Conservation (phyloP, 1,140 invertebrate genomes). For the Melitaea cinxia region DNA sequence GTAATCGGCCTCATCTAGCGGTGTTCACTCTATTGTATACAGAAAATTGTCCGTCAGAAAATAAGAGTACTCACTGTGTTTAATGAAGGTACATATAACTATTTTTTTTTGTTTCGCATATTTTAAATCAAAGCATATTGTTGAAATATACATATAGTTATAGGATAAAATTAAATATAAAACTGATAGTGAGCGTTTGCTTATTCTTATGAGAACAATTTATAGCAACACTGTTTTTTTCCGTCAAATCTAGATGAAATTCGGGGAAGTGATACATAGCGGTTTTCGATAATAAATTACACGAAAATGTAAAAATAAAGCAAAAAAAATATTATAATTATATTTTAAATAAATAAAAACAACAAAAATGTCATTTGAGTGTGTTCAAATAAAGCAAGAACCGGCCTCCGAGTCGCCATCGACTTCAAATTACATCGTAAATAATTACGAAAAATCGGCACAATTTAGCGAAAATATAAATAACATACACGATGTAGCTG, state of each 20-base stretch:
- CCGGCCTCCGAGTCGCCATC: background rate
- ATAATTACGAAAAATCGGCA: conserved; percentile 12
- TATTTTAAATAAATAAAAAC: background rate
- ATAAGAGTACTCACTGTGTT: too few species aligned
- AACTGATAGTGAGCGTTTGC: too few species aligned
- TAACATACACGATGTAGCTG: background rate
- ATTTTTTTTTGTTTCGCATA: too few species aligned
- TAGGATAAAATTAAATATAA: too few species aligned
- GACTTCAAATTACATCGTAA: conserved; percentile 16
- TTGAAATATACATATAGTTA: too few species aligned
- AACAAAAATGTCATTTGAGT: conserved; percentile 4
- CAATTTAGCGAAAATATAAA: conserved; percentile 14
- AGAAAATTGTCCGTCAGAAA: too few species aligned
- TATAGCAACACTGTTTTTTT: background rate
- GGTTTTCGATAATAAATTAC: conserved; percentile 20
- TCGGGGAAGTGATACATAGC: conserved; percentile 13
- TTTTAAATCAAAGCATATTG: too few species aligned
- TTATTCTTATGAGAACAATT: too few species aligned
- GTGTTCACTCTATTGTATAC: too few species aligned
- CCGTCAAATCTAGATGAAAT: conserved; percentile 17
- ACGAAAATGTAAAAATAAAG: conserved; percentile 17
- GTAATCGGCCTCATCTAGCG: too few species aligned
- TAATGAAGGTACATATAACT: too few species aligned
- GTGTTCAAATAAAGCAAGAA: conserved; percentile 3
- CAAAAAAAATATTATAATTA: background rate